phyloP scores from a whole-genome alignment of 1,140 invertebrate species.

The Drosophila willistoni region DNA sequence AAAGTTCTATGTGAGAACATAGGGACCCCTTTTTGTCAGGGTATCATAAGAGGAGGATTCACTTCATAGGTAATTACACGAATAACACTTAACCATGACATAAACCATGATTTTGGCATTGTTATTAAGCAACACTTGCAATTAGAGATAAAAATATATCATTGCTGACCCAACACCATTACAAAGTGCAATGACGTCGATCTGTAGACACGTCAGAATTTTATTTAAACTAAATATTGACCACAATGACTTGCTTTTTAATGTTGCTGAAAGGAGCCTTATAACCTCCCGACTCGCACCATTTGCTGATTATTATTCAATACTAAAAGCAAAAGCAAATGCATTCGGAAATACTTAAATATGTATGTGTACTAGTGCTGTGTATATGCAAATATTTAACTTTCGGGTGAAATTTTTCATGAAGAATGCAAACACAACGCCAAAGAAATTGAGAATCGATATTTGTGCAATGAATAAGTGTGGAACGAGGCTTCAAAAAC shows the following conservation, averaged over 20 bases:
- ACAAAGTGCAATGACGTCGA: slow-evolving; percentile 9
- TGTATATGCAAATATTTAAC: neutral
- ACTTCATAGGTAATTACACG: slow-evolving; percentile 8
- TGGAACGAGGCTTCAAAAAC: neutral
- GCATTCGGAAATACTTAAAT: slow-evolving; percentile 5
- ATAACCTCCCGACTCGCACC: neutral
- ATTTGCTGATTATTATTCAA: slow-evolving; percentile 5
- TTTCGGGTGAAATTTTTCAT: neutral
- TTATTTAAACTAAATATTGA: neutral
- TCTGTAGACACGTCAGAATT: neutral
- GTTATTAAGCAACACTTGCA: slow-evolving; percentile 3
- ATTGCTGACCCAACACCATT: slow-evolving; percentile 5
- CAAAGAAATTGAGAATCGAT: neutral
- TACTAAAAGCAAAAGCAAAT: neutral
- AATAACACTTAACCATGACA: slow-evolving; percentile 10
- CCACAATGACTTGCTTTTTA: neutral
- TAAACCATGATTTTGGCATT: neutral
- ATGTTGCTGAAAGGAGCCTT: neutral
- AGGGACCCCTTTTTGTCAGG: neutral
- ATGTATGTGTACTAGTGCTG: neutral
- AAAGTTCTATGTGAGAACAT: no score
- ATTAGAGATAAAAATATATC: slow-evolving; percentile 8
- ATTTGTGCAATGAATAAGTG: neutral
- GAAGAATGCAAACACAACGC: neutral
- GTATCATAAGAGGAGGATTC: slow-evolving; percentile 7